Evolutionary conservation across 2,888 invertebrate species (phyloP).

Genomic region (Cyclophora albipunctata): DNA sequence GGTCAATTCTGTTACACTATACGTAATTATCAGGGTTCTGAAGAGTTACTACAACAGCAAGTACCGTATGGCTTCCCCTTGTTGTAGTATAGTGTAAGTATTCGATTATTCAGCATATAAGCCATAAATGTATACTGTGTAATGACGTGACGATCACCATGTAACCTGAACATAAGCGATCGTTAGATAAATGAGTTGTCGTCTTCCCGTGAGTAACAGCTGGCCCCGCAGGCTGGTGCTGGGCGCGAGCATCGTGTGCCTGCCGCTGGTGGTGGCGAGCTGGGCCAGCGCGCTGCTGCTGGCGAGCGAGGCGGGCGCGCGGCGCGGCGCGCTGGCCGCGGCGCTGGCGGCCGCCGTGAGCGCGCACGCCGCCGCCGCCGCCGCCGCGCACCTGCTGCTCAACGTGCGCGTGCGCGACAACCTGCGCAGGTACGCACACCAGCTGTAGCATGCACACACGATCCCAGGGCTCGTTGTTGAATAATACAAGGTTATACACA

Average conservation of each 20-base stretch:
- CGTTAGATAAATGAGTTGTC: neutral
- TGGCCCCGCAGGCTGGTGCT: slow-evolving; percentile 79
- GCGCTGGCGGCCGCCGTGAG: slow-evolving; percentile 85
- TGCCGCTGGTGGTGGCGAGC: slow-evolving; percentile 87
- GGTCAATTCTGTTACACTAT: neutral
- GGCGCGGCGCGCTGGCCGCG: slow-evolving; percentile 80
- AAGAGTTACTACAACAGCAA: no score
- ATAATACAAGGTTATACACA: no score
- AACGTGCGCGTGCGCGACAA: slow-evolving; percentile 90
- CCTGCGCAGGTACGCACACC: slow-evolving; percentile 60
- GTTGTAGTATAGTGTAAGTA: no score
- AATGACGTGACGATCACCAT: no score
- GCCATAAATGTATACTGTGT: no score
- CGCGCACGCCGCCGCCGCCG: slow-evolving; percentile 87
- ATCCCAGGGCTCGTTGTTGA: no score
- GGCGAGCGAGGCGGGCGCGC: slow-evolving; percentile 82
- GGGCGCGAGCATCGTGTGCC: slow-evolving; percentile 89
- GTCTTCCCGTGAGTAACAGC: neutral
- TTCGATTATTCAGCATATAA: no score
- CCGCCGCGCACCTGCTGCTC: slow-evolving; percentile 90
- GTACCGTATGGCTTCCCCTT: no score
- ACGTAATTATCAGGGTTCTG: no score
- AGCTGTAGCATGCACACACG: no score
- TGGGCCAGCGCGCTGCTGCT: slow-evolving; percentile 81
- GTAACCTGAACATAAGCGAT: no score